Base-by-base conservation (phyloP, 2,113 vertebrate genomes). In the Monopterus albus region DNA sequence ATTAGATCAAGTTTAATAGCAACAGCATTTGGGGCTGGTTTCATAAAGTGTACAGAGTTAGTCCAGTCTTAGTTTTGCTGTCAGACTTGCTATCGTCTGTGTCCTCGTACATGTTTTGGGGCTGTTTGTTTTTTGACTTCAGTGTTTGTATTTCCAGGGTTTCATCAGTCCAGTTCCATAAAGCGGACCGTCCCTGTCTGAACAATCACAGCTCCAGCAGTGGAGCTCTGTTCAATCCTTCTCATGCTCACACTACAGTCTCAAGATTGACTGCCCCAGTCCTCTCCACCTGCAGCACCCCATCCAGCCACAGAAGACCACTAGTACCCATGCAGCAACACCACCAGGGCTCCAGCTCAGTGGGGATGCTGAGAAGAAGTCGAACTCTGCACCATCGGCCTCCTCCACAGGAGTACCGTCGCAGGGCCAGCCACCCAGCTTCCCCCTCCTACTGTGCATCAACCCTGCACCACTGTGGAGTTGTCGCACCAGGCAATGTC, bases 181-280 rank as follows among this genome's bases (percentile, higher is more conserved):
- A 93, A 78, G 80, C 81, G 0, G 93, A 93, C 33, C 88, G 87
- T 0, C 92, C 93, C 0, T 89, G 89, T 72, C 72, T 92, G 49
- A 93, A 93, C 82, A 79, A 89, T 3, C 92, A 92, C 81, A 93
- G 92, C 78, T 92, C 91, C 35, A 92, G 91, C 70, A 93, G 90
- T 2, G 89, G 92, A 12, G 86, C 93, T 15, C 86, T 92, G 50
- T 92, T 92, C 62, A 90, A 85, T 73, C 88, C 88, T 20, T 82
- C 87, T 43, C 79, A 89, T 2, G 17, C 67, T 26, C 86, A 87
- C 6, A n/a, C 84, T 3, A 51, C 67, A 23, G 57, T 80, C 14
- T 68, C 89, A 28, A 74, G 85, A 9, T 79, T 89, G 63, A 61
- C 33, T 3, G 87, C 76, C 5, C 89, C 87, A 0, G 61, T 83